Conservation (phyloP, 1,140 invertebrate species). For the Trachelipus rathkii region DNA sequence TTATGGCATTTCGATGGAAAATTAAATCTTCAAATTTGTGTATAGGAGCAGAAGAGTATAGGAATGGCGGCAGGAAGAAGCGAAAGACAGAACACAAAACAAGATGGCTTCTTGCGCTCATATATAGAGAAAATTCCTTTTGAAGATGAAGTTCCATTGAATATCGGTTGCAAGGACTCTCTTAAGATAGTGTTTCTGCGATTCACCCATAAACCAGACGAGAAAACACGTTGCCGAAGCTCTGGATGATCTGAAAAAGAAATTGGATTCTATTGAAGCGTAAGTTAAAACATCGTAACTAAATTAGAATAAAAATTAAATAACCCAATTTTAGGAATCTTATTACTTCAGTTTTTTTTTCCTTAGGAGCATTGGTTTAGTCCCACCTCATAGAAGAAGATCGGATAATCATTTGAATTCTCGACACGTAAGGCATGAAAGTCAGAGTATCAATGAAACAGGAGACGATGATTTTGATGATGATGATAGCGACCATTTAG, state of each 20-base stretch:
- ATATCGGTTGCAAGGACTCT: constrained; percentile 80
- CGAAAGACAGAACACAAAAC: constrained; percentile 74
- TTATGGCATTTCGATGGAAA: no score
- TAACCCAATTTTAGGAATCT: no score
- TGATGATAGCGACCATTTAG: constrained; percentile 34
- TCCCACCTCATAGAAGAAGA: background rate
- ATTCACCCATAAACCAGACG: constrained; percentile 77
- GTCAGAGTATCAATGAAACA: background rate
- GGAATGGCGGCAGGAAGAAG: constrained; percentile 74
- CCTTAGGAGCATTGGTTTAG: background rate
- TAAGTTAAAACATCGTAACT: constrained; percentile 46
- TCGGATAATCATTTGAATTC: background rate
- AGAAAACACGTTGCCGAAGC: constrained; percentile 83
- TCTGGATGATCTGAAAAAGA: constrained; percentile 70
- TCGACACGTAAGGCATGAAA: background rate
- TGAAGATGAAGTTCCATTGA: constrained; percentile 81
- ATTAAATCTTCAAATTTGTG: background rate
- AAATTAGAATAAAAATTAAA: no score
- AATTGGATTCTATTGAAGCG: constrained; percentile 78
- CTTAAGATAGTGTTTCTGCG: constrained; percentile 85
- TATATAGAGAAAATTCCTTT: constrained; percentile 57
- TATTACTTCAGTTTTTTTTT: background rate
- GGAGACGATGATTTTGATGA: constrained; percentile 25
- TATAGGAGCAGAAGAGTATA: constrained; percentile 78
- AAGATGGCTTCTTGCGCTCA: constrained; percentile 61